Evolutionary conservation across 2,113 vertebrate species (phyloP), one percentile per base, ranked within the genome.

Genomic region (Tragelaphus scriptus): DNA sequence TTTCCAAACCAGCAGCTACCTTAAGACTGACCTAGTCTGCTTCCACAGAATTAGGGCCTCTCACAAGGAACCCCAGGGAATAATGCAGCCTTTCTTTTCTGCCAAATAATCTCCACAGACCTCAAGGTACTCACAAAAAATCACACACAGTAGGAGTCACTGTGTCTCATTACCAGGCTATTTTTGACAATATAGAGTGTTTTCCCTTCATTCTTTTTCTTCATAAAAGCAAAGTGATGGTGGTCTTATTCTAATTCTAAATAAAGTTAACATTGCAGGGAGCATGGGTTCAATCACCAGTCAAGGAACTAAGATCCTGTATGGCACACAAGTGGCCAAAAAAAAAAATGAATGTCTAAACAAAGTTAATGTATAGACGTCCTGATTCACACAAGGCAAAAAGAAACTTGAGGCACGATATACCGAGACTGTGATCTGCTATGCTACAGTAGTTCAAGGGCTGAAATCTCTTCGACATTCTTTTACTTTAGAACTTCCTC

Each of bases 221-320:
- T 93, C 51, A 86, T 84, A 87, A 97, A 97, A 97, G 59, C 80
- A 96, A 91, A 93, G 71, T 8, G 32, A 51, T 63, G 61, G 44
- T 96, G 56, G 28, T 94, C 47, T 23, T 75, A 81, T 49, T 90
- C 2, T 55, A 95, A 58, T 85, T 81, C 77, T 91, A 93, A 93
- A 51, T 4, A 51, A 95, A 93, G 71, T 88, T 86, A 81, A 53
- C 79, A 44, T 4, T 44, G 71, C 40, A 77, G 40, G 40, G 23
- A 26, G 71, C 71, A 44, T 14, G 23, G 71, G 40, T 77, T 44
- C 71, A 44, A 44, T 77, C 12, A 23, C 71, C 12, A 44, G 21
- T 44, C 71, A 77, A 44, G 23, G 71, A 77, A 77, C 23, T 77
- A 77, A 77, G 71, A 44, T 7, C 71, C 40, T 14, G 6, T 26